Base-by-base conservation (phyloP, 1,140 invertebrate genomes). In the Nebria ingens region DNA sequence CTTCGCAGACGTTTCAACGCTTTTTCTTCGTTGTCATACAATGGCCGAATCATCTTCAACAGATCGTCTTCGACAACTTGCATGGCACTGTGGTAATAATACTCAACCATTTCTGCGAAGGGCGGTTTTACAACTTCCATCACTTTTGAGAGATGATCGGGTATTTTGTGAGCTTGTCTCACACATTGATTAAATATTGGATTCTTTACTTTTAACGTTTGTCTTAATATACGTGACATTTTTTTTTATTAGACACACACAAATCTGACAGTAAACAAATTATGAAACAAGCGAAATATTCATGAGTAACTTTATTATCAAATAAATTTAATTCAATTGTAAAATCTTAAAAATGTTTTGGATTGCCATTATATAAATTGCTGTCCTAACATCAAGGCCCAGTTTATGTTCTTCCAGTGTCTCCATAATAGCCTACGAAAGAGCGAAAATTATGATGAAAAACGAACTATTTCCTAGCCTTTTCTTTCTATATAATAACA, bases 321-420 rank as follows among this genome's bases (percentile, higher is more conserved):
- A n/a, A n/a, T n/a, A n/a, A n/a, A n/a, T n/a, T n/a, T n/a, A n/a
- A n/a, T n/a, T n/a, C n/a, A n/a, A n/a, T 29, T 29, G 4, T 29
- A 29, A 29, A 6, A 29, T 6, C 13, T 29, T 17, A 17, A 90
- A 93, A 62, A 93, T 91, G 66, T 94, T 94, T 62, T 92, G 87
- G 57, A 94, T 89, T 1, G 90, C 84, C 61, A 90, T 91, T 11
- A 87, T 84, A 66, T 91, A 93, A 6, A 90, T 91, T 40, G 91
- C 90, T 58, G 88, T 91, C 68, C 91, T 80, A 40, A 93, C 71
- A 68, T 93, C 91, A 52, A 93, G 73, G 19, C 91, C 91, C 6
- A 94, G 73, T 66, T 92, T 88, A 73, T 89, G 92, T 67, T 87
- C 87, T 77, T 84, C 84, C 1, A 87, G 83, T 19, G 89, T 91